A percentile compares a stretch with the other conserved stretches of the same genome.
These are phyloP conservation scores for Coptotermes formosanus DNA, from an alignment of 1,140 invertebrate genomes.

Conservation along the genomic window DNA sequence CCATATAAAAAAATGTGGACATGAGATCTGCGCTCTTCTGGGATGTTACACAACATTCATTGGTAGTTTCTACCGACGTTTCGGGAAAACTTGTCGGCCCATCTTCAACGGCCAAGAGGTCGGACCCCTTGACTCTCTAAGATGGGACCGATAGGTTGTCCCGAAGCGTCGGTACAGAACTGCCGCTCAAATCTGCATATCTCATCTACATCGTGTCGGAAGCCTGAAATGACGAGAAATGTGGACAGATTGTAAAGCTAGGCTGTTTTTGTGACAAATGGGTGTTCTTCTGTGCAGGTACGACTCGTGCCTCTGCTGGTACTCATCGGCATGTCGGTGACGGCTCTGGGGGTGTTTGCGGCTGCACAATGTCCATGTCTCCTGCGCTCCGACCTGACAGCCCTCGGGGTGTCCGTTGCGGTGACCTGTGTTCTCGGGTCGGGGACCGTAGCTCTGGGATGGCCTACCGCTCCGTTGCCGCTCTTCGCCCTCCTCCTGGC, in stretches of 20 bases:
- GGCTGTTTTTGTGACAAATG: not conserved
- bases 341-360: constrained; percentile 49
- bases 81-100: too few relatives aligned
- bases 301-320: constrained; percentile 46
- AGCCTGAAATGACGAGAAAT: too few relatives aligned
- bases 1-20: too few relatives aligned
- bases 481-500: constrained; percentile 65
- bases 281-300: not conserved
- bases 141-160: too few relatives aligned
- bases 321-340: constrained; percentile 51
- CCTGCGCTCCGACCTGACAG: constrained; percentile 54
- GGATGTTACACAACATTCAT: too few relatives aligned
- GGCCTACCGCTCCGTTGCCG: constrained; percentile 58
- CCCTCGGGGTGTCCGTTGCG: constrained; percentile 52
- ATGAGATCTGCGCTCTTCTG: too few relatives aligned
- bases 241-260: not conserved
- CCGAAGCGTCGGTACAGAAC: too few relatives aligned
- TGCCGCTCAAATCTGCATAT: too few relatives aligned
- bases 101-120: too few relatives aligned
- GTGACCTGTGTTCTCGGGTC: constrained; percentile 51
- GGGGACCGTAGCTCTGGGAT: constrained; percentile 52
- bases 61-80: too few relatives aligned
- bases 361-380: constrained; percentile 53
- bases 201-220: too few relatives aligned
- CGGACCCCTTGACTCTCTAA: too few relatives aligned